Conservation (phyloP, 2,797 vertebrate species). For the Vultur gryphus region DNA sequence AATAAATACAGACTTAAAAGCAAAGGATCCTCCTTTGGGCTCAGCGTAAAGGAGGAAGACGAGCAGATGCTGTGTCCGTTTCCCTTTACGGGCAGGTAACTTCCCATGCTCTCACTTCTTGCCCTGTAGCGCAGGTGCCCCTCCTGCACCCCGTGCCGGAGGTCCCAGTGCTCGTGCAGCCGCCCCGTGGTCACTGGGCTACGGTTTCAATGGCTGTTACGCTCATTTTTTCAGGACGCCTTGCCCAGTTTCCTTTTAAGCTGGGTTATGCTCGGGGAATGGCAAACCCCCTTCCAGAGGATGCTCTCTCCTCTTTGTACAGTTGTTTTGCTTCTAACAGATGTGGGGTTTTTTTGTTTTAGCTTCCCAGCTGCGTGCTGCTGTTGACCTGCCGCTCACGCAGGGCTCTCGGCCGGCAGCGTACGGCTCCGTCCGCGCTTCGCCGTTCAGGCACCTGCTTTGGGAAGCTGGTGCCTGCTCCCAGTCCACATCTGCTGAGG, state of each 20-base stretch:
- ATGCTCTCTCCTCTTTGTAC: no score
- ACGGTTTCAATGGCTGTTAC: no score
- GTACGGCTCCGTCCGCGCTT: accelerated
- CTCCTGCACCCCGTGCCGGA: background rate
- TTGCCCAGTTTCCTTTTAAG: background rate
- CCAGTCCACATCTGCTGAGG: accelerated
- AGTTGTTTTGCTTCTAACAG: background rate
- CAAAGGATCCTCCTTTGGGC: background rate
- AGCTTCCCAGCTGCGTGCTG: background rate
- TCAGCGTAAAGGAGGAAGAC: background rate
- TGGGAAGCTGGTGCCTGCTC: background rate
- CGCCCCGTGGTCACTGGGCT: background rate
- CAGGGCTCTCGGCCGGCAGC: background rate
- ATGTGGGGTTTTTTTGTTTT: no score
- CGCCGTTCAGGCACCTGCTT: background rate
- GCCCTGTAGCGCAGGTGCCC: accelerated
- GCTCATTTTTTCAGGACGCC: accelerated
- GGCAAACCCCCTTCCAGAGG: background rate
- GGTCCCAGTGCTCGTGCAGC: background rate
- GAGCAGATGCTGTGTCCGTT: accelerated
- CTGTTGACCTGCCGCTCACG: background rate
- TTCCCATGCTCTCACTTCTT: accelerated
- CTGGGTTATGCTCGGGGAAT: no score
- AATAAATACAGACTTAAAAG: background rate
- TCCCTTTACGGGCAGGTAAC: background rate